phyloP scores from a whole-genome alignment of 2,888 invertebrate species.

The Eurytoma adleriae region DNA sequence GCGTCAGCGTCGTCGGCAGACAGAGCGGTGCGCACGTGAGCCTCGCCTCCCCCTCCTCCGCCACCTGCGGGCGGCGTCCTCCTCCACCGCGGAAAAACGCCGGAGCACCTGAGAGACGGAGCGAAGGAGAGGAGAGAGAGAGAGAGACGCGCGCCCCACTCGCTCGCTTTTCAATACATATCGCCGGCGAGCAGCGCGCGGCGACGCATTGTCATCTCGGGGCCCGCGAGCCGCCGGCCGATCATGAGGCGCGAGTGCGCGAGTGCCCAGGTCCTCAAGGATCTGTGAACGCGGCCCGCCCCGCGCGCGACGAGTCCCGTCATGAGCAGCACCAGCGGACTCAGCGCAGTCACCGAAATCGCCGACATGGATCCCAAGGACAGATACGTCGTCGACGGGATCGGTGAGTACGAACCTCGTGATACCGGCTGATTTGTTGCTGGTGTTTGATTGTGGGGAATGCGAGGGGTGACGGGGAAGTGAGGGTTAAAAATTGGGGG shows the following conservation, averaged over 20 bases:
- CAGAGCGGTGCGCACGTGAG: slow-evolving; percentile 30
- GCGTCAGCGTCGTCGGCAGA: slow-evolving; percentile 1
- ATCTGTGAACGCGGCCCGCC: not conserved
- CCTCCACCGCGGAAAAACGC: slow-evolving; percentile 17
- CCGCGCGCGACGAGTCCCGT: not conserved
- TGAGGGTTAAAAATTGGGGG: too few relatives aligned
- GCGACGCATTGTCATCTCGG: slow-evolving; percentile 4
- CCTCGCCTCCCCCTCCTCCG: not conserved
- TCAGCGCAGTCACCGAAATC: slow-evolving; percentile 67
- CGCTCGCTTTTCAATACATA: not conserved
- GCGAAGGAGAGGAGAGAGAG: not conserved
- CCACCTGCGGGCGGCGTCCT: not conserved
- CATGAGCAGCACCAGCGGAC: slow-evolving; percentile 63
- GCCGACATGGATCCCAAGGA: slow-evolving; percentile 72
- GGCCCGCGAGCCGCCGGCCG: not conserved
- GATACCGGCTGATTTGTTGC: too few relatives aligned
- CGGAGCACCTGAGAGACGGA: not conserved
- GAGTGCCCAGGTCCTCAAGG: not conserved
- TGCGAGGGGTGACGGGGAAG: too few relatives aligned
- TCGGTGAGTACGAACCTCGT: slow-evolving; percentile 63
- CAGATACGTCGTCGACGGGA: slow-evolving; percentile 70
- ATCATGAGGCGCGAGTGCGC: not conserved
- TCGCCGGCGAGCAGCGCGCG: slow-evolving; percentile 4
- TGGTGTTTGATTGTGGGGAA: too few relatives aligned
- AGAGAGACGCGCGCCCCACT: not conserved